Percentiles rank a stretch among this genome's conserved stretches.
These are phyloP conservation scores for Mionectes olivaceus DNA, from an alignment of 2,797 vertebrate species.

Conservation along the genomic window DNA sequence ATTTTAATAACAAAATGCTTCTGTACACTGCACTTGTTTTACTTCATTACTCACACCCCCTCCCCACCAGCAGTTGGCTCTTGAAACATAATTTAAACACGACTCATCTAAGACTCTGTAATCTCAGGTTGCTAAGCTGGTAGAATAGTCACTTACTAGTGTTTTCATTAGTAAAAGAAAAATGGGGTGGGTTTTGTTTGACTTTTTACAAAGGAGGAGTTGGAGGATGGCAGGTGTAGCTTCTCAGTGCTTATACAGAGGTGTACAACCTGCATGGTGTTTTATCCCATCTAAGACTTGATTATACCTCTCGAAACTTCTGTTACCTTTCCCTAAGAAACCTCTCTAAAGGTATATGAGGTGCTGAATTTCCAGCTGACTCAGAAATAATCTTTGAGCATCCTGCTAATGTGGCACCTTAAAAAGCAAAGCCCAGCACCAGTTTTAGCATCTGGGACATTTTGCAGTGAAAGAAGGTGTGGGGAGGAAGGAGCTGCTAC, in stretches of 20 bases:
- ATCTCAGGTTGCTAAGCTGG: constrained; percentile 59
- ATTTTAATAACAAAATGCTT: constrained; percentile 82
- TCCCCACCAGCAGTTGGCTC: constrained; percentile 67
- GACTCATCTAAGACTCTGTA: constrained; percentile 44
- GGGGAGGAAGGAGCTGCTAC: background rate
- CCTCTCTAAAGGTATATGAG: background rate
- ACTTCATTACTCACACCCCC: constrained; percentile 51
- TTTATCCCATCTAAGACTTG: constrained; percentile 10
- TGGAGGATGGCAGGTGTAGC: background rate
- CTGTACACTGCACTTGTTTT: constrained; percentile 80
- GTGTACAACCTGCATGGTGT: background rate
- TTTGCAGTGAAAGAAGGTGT: background rate
- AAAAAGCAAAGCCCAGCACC: background rate
- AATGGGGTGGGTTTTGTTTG: background rate
- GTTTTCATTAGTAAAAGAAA: constrained; percentile 39
- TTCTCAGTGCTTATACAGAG: constrained; percentile 7
- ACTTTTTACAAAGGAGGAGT: constrained; percentile 25
- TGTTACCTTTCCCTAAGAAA: background rate
- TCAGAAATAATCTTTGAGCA: constrained; percentile 7
- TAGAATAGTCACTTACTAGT: constrained; percentile 63
- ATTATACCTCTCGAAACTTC: background rate
- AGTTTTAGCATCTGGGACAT: background rate
- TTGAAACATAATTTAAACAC: constrained; percentile 64
- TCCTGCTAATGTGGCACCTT: background rate
- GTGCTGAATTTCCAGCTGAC: constrained; percentile 8